A percentile compares a stretch with the other conserved stretches of the same genome.
Conservation (phyloP, 2,797 vertebrate genomes). For the Pantherophis alleghaniensis region DNA sequence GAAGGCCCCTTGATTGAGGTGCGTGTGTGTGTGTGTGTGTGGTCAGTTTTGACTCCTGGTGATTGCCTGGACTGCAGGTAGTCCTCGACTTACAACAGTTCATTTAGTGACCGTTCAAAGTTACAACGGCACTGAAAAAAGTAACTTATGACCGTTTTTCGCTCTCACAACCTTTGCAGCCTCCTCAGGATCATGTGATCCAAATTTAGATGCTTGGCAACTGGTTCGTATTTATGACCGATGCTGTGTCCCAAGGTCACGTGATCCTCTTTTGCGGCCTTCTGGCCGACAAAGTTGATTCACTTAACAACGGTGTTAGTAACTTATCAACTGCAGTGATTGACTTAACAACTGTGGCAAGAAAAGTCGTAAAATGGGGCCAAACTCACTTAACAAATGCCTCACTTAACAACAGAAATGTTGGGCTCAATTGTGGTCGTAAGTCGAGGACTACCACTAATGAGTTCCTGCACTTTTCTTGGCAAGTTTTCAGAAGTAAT, state of each 20-base stretch:
- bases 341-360: not conserved
- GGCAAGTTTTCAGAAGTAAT: not conserved
- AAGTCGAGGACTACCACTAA: too few relatives aligned
- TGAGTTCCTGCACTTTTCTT: not conserved
- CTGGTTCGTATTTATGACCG: not conserved
- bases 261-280: not conserved
- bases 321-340: not conserved
- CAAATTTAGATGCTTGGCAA: not conserved
- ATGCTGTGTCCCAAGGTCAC: not conserved
- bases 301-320: not conserved
- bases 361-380: not conserved
- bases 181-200: too few relatives aligned
- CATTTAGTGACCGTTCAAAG: too few relatives aligned
- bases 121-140: too few relatives aligned
- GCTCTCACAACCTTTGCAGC: too few relatives aligned
- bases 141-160: too few relatives aligned
- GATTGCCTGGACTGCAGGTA: not conserved
- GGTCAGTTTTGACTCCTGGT: not conserved
- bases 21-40: not conserved
- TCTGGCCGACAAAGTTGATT: too few relatives aligned
- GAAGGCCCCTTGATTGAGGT: not conserved
- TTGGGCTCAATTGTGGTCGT: too few relatives aligned
- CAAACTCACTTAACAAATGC: not conserved
- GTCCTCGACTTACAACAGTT: too few relatives aligned
- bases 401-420: too few relatives aligned